These are phyloP conservation scores for Enteromius afrohamiltoni DNA, from an alignment of 2,797 vertebrate genomes.

Conservation along the genomic window DNA sequence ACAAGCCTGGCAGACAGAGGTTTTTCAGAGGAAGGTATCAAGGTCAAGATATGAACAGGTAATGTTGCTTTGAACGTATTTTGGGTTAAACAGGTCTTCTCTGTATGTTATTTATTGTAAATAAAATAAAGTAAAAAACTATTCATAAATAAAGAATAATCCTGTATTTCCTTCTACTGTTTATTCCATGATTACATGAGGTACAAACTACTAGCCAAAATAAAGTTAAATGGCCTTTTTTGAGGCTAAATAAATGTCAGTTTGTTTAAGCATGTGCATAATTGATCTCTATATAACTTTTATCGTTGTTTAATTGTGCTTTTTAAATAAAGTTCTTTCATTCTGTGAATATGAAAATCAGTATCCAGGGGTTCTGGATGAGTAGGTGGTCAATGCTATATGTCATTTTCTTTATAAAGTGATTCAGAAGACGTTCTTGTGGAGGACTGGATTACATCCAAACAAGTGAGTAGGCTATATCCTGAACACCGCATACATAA, in stretches of 20 bases:
- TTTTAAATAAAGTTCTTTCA: not conserved
- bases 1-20: not conserved
- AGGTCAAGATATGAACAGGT: slow-evolving; percentile 33
- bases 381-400: not conserved
- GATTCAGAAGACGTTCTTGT: slow-evolving; percentile 22
- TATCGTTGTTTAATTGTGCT: not conserved
- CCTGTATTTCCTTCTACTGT: not conserved
- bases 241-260: not conserved
- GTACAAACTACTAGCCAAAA: not conserved
- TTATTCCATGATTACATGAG: not conserved
- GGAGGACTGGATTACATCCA: slow-evolving; percentile 16
- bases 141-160: not conserved
- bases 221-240: not conserved
- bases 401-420: slow-evolving; percentile 12
- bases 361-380: not conserved
- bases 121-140: not conserved
- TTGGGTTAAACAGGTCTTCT: not conserved
- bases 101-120: not conserved
- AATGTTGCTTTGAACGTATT: not conserved
- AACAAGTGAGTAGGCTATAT: slow-evolving; percentile 22
- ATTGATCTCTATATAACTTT: not conserved
- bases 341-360: not conserved
- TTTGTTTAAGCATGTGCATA: not conserved
- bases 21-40: not conserved
- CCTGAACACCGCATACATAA: not conserved